Evolutionary conservation across 2,113 vertebrate genomes (phyloP).

Genomic region (Pampusana beccarii): DNA sequence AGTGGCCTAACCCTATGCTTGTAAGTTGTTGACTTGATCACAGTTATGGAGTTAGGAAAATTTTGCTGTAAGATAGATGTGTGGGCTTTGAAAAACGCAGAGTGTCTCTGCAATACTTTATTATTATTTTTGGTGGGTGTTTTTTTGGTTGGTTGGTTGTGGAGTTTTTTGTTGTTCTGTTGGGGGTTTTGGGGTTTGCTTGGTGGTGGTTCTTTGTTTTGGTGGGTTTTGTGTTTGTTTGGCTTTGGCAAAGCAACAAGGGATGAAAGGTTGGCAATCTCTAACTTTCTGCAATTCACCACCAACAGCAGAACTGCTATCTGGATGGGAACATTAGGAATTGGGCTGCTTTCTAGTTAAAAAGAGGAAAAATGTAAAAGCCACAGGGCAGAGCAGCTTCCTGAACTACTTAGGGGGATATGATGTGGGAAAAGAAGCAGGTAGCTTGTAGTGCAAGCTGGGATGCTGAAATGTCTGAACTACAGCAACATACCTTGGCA

Average conservation of each 20-base stretch:
- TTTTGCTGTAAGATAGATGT: not conserved
- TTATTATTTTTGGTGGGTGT: no score
- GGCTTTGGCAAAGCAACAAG: not conserved
- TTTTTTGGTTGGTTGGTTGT: no score
- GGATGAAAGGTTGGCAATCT: not conserved
- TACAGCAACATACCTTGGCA: not conserved
- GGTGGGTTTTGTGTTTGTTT: not conserved
- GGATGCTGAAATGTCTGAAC: not conserved
- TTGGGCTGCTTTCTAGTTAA: not conserved
- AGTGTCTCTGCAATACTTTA: not conserved
- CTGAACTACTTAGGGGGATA: not conserved
- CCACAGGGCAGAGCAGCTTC: not conserved
- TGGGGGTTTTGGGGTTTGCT: no score
- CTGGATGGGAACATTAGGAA: not conserved
- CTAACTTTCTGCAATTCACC: not conserved
- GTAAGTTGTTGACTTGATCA: not conserved
- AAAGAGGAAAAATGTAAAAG: not conserved
- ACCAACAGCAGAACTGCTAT: not conserved
- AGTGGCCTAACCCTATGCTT: not conserved
- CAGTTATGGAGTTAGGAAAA: not conserved
- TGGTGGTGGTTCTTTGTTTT: not conserved
- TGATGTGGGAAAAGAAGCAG: not conserved
- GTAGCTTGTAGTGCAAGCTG: not conserved
- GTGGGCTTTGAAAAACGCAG: not conserved
- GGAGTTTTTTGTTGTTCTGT: no score